Evolutionary conservation across 2,797 vertebrate species (phyloP), one percentile per base, ranked within the genome.

Genomic region (Propithecus deckenii): DNA sequence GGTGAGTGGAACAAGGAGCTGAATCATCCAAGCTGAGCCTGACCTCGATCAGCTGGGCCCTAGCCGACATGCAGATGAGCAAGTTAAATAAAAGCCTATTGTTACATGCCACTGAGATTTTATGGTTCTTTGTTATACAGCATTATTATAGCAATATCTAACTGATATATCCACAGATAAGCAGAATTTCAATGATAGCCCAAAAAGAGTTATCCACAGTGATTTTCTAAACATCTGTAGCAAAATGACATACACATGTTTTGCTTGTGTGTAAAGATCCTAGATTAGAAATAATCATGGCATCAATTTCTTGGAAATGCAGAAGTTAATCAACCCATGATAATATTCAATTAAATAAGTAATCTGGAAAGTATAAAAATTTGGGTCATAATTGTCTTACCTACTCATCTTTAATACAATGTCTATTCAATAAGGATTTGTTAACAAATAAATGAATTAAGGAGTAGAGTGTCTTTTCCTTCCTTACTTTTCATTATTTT

Each of bases 381-480:
- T 91, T 85, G 46, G 50, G 7, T 72, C 59, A 43, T 92, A 63
- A 83, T 43, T 78, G 2, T 81, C 38, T 89, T 89, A 85, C 13
- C 52, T 89, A n/a, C 38, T 92, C 55, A 61, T 57, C 23, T 92
- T 84, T 97, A 92, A 65, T 28, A 63, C 63, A 80, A 50, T 61
- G 41, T 28, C 57, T 72, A 5, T 81, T 83, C 35, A 86, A 6
- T 22, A 57, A 55, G 32, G 28, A 55, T 74, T 81, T n/a, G n/a
- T 30, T 79, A 93, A 52, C n/a, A 35, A 84, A 74, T 93, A 61
- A 93, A 48, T 28, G 46, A 88, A 63, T 61, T 38, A 88, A 23
- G 11, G 32, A 79, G 5, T 63, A 5, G 30, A 76, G 18, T 13
- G 78, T 89, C 52, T 83, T 91, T 96, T 52, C 46, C 22, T 72